A percentile compares a stretch with the other conserved stretches of the same genome.
Evolutionary conservation across 2,888 invertebrate species (phyloP).

Genomic region (Charanyca ferruginea): DNA sequence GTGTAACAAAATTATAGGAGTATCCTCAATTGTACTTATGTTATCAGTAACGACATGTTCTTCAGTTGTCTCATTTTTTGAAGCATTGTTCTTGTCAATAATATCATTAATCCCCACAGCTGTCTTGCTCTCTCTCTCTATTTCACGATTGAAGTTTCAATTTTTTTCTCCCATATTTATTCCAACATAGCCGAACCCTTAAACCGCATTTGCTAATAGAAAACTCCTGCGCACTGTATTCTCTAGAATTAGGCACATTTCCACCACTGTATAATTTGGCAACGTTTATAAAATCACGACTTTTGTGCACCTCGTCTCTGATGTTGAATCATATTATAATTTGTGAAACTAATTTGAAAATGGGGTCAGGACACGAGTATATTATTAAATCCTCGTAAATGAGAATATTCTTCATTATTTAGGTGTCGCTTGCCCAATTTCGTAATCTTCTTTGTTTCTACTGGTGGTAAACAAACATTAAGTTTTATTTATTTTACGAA

Average conservation of each 20-base stretch:
- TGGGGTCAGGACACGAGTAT: constrained; percentile 70
- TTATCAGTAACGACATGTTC: no score
- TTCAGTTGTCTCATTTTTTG: no score
- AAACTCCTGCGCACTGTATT: constrained; percentile 86
- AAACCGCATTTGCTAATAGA: constrained; percentile 90
- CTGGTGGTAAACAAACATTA: constrained; percentile 23
- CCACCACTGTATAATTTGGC: constrained; percentile 86
- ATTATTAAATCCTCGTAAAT: constrained; percentile 49
- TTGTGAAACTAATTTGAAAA: constrained; percentile 76
- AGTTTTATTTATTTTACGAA: neutral
- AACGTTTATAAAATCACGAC: constrained; percentile 84
- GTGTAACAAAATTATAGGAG: no score
- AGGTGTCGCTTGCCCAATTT: constrained; percentile 47
- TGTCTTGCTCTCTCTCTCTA: no score
- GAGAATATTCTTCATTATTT: constrained; percentile 34
- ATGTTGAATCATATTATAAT: constrained; percentile 71
- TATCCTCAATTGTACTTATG: neutral
- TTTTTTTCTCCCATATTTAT: constrained; percentile 31
- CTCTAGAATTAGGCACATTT: constrained; percentile 88
- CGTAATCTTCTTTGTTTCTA: constrained; percentile 31
- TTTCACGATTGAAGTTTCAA: no score
- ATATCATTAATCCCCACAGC: no score
- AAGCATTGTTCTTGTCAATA: no score
- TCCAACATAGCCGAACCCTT: constrained; percentile 61
- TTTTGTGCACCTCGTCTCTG: constrained; percentile 69